Percentiles rank a stretch among this genome's conserved stretches.
These are phyloP conservation scores for Acanthurus lineatus DNA, from an alignment of 2,797 vertebrate genomes.

Conservation along the genomic window DNA sequence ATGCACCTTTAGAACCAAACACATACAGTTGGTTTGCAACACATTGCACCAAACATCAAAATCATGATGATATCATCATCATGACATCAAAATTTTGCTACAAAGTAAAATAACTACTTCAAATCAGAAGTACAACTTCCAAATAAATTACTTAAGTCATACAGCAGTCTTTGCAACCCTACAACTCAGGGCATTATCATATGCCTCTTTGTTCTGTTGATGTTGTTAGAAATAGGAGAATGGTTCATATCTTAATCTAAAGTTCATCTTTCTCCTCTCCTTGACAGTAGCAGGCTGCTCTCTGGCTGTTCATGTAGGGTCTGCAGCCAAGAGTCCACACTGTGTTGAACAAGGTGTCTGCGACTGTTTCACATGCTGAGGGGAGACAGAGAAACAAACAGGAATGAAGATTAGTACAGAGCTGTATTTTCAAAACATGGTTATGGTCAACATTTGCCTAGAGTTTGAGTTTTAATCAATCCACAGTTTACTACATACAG, in stretches of 20 bases:
- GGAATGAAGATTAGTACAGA: not conserved
- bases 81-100: not conserved
- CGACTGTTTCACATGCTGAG: conserved; percentile 90
- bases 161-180: conserved; percentile 14
- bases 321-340: conserved; percentile 96
- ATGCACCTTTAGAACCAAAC: conserved; percentile 1
- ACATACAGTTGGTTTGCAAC: not conserved
- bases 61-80: too few relatives aligned
- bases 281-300: conserved; percentile 89
- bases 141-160: conserved; percentile 71
- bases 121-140: conserved; percentile 36
- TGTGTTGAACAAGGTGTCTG: conserved; percentile 93
- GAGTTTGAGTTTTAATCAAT: not conserved
- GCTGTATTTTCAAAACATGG: not conserved
- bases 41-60: not conserved
- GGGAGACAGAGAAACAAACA: conserved; percentile 50
- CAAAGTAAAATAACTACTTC: conserved; percentile 25
- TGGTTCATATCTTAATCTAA: conserved; percentile 67
- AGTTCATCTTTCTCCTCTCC: conserved; percentile 94
- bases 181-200: not conserved
- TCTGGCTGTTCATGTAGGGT: conserved; percentile 97
- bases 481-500: not conserved
- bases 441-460: too few relatives aligned
- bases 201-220: not conserved
- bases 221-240: conserved; percentile 31